A percentile compares a stretch with the other conserved stretches of the same genome.
These are phyloP conservation scores for Phalacrocorax brasilianus DNA, from an alignment of 2,113 vertebrate genomes.

Conservation along the genomic window DNA sequence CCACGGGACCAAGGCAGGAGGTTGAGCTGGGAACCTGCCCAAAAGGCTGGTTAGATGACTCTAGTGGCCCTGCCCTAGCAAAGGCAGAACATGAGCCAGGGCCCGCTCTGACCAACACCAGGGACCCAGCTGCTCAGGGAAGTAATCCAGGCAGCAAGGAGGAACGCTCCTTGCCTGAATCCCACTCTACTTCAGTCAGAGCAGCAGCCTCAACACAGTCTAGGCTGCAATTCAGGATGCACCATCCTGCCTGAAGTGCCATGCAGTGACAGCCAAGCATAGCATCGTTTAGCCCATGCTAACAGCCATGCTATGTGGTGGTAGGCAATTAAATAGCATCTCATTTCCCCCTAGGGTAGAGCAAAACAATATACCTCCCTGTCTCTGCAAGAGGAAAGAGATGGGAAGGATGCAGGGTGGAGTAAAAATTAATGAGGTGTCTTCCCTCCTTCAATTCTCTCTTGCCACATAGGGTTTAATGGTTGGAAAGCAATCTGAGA, in stretches of 20 bases:
- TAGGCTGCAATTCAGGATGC: not conserved
- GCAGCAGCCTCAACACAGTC: not conserved
- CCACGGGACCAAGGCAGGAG: not conserved
- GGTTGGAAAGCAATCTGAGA: not conserved
- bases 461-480: not conserved
- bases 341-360: not conserved
- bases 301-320: fast-evolving
- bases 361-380: not conserved
- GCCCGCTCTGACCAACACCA: not conserved
- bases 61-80: not conserved
- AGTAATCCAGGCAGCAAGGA: not conserved
- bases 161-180: not conserved
- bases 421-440: not conserved
- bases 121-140: not conserved
- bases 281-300: not conserved
- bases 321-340: not conserved
- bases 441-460: not conserved
- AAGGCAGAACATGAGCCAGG: not conserved
- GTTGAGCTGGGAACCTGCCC: not conserved
- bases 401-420: not conserved
- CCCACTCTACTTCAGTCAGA: not conserved
- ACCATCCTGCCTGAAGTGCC: not conserved
- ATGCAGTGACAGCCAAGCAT: not conserved
- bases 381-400: not conserved
- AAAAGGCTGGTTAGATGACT: not conserved